phyloP scores from a whole-genome alignment of 2,113 vertebrate genomes.

The Theristicus caerulescens region DNA sequence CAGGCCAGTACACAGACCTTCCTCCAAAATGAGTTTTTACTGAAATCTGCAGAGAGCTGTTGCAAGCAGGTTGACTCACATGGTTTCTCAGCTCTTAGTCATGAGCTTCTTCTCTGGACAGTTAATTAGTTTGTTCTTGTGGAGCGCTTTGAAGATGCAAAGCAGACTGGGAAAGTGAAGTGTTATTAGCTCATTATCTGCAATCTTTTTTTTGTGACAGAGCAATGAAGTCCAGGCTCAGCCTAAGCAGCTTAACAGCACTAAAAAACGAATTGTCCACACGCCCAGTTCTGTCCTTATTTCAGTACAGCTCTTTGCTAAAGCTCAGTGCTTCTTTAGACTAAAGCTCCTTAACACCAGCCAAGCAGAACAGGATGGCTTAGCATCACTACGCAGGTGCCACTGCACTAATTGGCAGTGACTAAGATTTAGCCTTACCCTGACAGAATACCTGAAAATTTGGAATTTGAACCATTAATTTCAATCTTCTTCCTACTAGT shows the following conservation, averaged over 20 bases:
- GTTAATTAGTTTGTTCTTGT: constrained; percentile 55
- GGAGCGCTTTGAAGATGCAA: constrained; percentile 47
- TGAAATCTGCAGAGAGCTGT: constrained; percentile 43
- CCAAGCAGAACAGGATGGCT: not conserved
- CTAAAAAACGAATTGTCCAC: not conserved
- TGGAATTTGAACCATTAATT: not conserved
- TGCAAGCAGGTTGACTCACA: constrained; percentile 42
- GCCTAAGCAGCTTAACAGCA: not conserved
- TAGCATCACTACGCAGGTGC: not conserved
- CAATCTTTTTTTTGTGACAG: not conserved
- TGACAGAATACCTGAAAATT: not conserved
- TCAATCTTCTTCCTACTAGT: not conserved
- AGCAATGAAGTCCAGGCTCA: not conserved
- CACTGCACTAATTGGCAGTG: not conserved
- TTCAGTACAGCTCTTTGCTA: not conserved
- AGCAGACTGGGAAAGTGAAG: constrained; percentile 18
- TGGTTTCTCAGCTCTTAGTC: constrained; percentile 50
- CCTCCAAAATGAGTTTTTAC: constrained; percentile 49
- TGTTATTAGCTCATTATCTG: constrained; percentile 48
- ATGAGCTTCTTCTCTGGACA: constrained; percentile 47
- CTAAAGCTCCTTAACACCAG: not conserved
- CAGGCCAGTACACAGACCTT: constrained; percentile 12
- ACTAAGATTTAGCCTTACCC: not conserved
- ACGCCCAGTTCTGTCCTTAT: not conserved
- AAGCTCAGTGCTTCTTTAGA: not conserved